Percentiles rank a stretch among this genome's conserved stretches.
Conservation (phyloP, 2,113 vertebrate genomes). For the Lophochroa leadbeateri region DNA sequence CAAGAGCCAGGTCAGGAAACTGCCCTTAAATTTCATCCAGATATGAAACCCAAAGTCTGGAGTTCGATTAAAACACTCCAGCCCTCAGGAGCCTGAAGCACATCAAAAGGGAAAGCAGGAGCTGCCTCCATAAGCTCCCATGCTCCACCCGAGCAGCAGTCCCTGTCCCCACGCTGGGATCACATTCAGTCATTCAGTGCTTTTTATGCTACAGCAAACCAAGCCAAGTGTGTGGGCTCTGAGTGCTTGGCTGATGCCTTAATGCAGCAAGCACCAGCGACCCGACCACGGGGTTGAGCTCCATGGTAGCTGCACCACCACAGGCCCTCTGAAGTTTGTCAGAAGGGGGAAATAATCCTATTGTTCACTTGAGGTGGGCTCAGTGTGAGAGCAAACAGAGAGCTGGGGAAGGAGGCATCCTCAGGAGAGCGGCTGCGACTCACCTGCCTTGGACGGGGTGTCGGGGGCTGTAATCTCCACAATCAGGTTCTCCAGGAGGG, state of each 20-base stretch:
- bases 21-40: not conserved
- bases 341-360: not conserved
- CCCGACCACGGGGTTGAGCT: not conserved
- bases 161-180: not conserved
- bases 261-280: accelerated
- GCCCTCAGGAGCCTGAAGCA: not conserved
- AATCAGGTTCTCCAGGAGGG: slow-evolving; percentile 90
- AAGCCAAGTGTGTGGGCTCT: not conserved
- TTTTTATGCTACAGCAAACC: not conserved
- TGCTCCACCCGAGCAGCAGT: accelerated
- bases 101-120: not conserved
- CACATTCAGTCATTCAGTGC: not conserved
- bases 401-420: not conserved
- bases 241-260: accelerated
- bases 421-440: not conserved
- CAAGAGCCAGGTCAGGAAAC: too few relatives aligned
- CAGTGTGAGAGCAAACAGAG: not conserved
- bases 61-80: not conserved
- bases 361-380: not conserved
- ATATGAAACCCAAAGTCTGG: not conserved
- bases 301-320: accelerated
- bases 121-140: not conserved
- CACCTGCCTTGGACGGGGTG: slow-evolving; percentile 80
- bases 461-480: slow-evolving; percentile 88
- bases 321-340: not conserved